These are phyloP conservation scores for Scaptodrosophila latifasciaeformis DNA, from an alignment of 2,888 invertebrate genomes.

Conservation along the genomic window DNA sequence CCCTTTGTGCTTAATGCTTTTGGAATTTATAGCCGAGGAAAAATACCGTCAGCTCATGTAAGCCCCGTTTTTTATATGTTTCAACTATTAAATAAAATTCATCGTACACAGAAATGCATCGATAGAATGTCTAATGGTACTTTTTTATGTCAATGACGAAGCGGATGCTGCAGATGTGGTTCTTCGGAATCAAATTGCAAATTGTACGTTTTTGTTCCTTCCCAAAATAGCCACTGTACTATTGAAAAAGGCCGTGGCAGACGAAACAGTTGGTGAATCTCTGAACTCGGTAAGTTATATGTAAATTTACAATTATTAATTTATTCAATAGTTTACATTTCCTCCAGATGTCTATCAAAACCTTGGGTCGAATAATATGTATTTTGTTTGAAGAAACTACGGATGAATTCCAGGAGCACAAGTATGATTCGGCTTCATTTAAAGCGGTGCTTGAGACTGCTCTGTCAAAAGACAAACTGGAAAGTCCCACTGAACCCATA, in stretches of 20 bases:
- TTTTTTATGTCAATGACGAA: slow-evolving; percentile 79
- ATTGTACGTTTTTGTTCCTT: slow-evolving; percentile 78
- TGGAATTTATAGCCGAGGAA: slow-evolving; percentile 82
- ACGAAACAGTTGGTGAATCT: slow-evolving; percentile 78
- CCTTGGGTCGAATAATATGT: slow-evolving; percentile 66
- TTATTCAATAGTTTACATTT: background rate
- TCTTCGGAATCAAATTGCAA: slow-evolving; percentile 77
- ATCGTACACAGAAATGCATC: slow-evolving; percentile 74
- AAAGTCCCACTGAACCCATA: slow-evolving; percentile 32
- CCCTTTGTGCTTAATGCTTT: too few species aligned
- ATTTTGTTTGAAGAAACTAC: slow-evolving; percentile 72
- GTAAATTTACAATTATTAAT: background rate
- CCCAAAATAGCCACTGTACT: slow-evolving; percentile 79
- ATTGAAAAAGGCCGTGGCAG: slow-evolving; percentile 76
- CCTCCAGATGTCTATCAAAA: slow-evolving; percentile 59
- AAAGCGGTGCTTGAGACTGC: slow-evolving; percentile 11
- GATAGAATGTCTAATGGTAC: slow-evolving; percentile 79
- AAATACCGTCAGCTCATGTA: slow-evolving; percentile 81
- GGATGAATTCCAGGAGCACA: slow-evolving; percentile 52
- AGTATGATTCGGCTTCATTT: slow-evolving; percentile 22
- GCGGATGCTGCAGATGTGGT: slow-evolving; percentile 77
- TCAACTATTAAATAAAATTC: background rate
- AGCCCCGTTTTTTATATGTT: slow-evolving; percentile 22
- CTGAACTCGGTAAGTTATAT: slow-evolving; percentile 76
- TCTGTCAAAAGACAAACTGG: background rate